Base-by-base conservation (phyloP, 2,888 invertebrate species). In the Cryptocheilus praepositus region DNA sequence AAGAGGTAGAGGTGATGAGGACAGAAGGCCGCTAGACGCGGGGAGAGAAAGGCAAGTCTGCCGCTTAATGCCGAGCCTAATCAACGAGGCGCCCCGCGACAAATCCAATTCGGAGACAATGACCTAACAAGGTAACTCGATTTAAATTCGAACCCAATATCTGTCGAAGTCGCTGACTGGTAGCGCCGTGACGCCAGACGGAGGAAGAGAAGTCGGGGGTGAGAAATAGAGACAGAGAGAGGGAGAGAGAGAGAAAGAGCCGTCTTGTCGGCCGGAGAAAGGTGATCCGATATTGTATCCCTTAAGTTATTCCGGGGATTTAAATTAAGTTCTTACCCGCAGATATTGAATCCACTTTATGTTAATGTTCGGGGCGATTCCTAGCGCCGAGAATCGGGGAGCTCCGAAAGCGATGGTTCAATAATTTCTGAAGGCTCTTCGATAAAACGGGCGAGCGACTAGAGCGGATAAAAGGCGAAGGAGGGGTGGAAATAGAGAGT, bases 331-430 rank as follows among this genome's bases (percentile, higher is more conserved):
- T 81, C 82, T 83, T 80, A 70, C 67, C 72, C 71, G 69, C 68
- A 79, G 82, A 85, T 85, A 85, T 83, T 83, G 82, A 83, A 83
- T 84, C 82, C 76, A 80, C 79, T 85, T 85, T 85, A 52, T 52
- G 52, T 52, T 22, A 52, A 52, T 52, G 52, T 18, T 18, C 71
- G 56, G 69, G 7, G 36, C 70, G 74, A 71, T 80, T 71, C 71
- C 67, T 58, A 53, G 64, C 66, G 61, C 53, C 61, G 56, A 53
- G 59, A 54, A 44, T 49, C 55, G 58, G 63, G 64, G 18, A 22
- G 49, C 49, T 49, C 46, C 46, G 25, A 45, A 15, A 3, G 52
- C 36, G 63, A 61, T 61, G 73, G 71, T 76, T 76, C 77, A 76
- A 76, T 79, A 74, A 80, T 77, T 80, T 75, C 44, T 3, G 3